A percentile compares a stretch with the other conserved stretches of the same genome.
Evolutionary conservation across 1,140 invertebrate genomes (phyloP).

Genomic region (Chionoecetes opilio): DNA sequence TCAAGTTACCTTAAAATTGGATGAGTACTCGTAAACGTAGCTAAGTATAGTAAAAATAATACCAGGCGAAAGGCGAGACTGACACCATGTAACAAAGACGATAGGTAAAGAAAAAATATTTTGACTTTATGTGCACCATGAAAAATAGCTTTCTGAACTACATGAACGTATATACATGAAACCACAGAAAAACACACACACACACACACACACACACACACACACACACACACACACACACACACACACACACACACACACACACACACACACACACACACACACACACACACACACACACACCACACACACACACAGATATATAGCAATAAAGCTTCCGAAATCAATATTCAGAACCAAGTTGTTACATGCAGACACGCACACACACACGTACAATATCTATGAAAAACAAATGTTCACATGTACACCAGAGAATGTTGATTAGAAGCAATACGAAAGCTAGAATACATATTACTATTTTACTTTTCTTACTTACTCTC

Average conservation of each 20-base stretch:
- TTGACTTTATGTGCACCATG: not conserved
- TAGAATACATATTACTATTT: no score
- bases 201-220: not conserved
- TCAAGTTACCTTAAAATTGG: no score
- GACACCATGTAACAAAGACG: not conserved
- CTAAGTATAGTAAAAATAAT: no score
- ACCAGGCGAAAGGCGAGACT: not conserved
- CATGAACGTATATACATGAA: not conserved
- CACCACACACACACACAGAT: not conserved
- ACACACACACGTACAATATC: not conserved
- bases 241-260: constrained; percentile 40
- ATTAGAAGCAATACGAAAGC: no score
- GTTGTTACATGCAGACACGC: not conserved
- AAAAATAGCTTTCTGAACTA: not conserved
- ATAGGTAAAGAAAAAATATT: not conserved
- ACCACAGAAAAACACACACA: not conserved
- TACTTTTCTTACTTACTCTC: no score
- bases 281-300: not conserved
- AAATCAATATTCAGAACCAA: not conserved
- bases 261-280: not conserved
- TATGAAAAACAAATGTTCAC: not conserved
- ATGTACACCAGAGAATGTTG: no score
- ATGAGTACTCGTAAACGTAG: no score
- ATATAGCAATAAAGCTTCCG: not conserved
- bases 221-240: not conserved